A percentile compares a stretch with the other conserved stretches of the same genome.
phyloP scores from a whole-genome alignment of 2,797 vertebrate genomes.

The Numenius phaeopus region DNA sequence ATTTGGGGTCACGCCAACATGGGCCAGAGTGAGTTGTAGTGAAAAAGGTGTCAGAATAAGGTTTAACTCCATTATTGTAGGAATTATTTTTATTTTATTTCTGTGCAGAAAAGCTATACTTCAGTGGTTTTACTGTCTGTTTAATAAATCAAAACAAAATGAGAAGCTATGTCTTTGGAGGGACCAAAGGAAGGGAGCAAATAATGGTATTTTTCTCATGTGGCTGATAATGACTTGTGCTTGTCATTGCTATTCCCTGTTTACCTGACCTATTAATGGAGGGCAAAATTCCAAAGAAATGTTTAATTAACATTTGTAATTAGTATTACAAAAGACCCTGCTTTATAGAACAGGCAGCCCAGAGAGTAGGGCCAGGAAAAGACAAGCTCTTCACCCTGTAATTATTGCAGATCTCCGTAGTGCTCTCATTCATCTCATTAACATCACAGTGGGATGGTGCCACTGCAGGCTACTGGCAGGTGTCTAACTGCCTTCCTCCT shows the following conservation, averaged over 20 bases:
- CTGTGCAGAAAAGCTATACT: neutral
- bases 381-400: conserved; percentile 79
- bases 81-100: conserved; percentile 8
- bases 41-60: neutral
- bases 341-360: conserved; percentile 63
- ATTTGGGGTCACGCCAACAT: neutral
- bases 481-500: conserved; percentile 72
- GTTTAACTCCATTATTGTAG: neutral
- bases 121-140: neutral
- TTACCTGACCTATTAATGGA: conserved; percentile 79
- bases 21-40: neutral
- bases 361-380: conserved; percentile 75
- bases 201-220: conserved; percentile 55
- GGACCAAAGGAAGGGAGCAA: conserved; percentile 25
- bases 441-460: conserved; percentile 80
- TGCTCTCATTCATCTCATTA: conserved; percentile 86
- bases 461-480: conserved; percentile 77
- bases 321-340: conserved; percentile 77
- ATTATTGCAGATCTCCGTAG: conserved; percentile 82
- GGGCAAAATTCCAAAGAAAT: conserved; percentile 79
- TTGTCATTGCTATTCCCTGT: conserved; percentile 66
- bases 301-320: conserved; percentile 83
- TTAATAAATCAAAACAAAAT: conserved; percentile 45
- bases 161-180: conserved; percentile 38
- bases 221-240: conserved; percentile 54